Percentiles rank a stretch among this genome's conserved stretches.
phyloP scores from a whole-genome alignment of 1,140 invertebrate genomes.

The Lanistes nyassanus region DNA sequence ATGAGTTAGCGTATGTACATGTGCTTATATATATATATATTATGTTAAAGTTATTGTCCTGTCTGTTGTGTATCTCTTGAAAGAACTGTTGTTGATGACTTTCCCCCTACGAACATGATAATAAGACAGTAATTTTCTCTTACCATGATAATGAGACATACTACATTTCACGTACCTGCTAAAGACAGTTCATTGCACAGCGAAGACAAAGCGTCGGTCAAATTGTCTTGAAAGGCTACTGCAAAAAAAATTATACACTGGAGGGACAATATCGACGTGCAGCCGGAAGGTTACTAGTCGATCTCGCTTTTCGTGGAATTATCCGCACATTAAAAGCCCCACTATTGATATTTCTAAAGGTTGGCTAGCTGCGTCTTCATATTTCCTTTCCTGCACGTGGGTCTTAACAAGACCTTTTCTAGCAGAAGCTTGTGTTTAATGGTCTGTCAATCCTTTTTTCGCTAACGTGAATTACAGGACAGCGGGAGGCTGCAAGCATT shows the following conservation, averaged over 20 bases:
- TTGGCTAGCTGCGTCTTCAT: not conserved
- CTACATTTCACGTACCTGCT: no score
- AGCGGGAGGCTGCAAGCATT: not conserved
- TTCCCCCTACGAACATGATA: no score
- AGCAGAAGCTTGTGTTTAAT: not conserved
- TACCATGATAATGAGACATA: not conserved
- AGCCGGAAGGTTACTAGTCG: no score
- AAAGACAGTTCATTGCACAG: no score
- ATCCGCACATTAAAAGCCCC: not conserved
- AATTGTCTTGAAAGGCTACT: no score
- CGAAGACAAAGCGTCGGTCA: no score
- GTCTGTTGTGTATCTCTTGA: not conserved
- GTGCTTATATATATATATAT: not conserved
- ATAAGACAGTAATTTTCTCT: not conserved
- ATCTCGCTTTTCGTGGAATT: no score
- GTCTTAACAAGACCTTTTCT: not conserved
- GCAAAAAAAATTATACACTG: no score
- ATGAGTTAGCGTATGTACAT: not conserved
- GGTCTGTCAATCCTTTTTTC: not conserved
- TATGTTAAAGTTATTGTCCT: not conserved
- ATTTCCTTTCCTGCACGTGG: not conserved
- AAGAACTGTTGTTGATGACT: not conserved
- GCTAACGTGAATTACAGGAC: no score
- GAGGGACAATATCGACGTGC: no score
- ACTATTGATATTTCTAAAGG: not conserved